Percentiles rank a stretch among this genome's conserved stretches.
Conservation (phyloP, 2,888 invertebrate genomes). For the Cenopis cana region DNA sequence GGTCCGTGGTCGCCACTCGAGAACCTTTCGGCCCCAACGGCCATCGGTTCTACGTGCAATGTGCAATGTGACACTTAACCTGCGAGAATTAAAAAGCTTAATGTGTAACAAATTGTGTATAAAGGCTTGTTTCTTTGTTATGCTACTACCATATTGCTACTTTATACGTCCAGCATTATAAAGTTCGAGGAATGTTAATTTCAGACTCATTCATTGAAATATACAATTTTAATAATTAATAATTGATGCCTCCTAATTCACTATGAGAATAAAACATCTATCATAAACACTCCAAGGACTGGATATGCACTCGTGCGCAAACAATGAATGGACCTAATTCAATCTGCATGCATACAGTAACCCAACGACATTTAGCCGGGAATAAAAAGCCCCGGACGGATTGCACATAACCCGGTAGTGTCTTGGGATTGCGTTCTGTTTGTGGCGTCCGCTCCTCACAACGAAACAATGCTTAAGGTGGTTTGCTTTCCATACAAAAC, state of each 20-base stretch:
- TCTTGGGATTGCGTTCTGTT: slow-evolving; percentile 68
- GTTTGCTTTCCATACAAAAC: too few species aligned
- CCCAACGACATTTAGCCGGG: slow-evolving; percentile 64
- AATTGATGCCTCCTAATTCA: background rate
- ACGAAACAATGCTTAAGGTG: slow-evolving; percentile 47
- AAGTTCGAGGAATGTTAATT: too few species aligned
- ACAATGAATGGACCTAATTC: slow-evolving; percentile 47
- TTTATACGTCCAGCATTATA: too few species aligned
- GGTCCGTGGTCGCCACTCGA: too few species aligned
- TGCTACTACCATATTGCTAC: too few species aligned
- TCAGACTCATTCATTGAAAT: background rate
- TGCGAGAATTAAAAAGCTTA: too few species aligned
- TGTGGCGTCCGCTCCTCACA: slow-evolving; percentile 54
- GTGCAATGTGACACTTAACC: too few species aligned
- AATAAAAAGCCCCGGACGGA: slow-evolving; percentile 69
- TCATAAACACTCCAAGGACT: background rate
- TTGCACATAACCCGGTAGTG: slow-evolving; percentile 70
- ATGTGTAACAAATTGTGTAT: too few species aligned
- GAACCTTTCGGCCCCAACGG: too few species aligned
- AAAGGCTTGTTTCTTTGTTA: too few species aligned
- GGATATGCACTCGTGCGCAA: slow-evolving; percentile 12
- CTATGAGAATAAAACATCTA: background rate
- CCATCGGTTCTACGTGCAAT: too few species aligned
- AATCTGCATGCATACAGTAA: slow-evolving; percentile 55
- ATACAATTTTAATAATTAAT: background rate